A percentile compares a stretch with the other conserved stretches of the same genome.
Conservation (phyloP, 2,888 invertebrate species). For the Dasysyrphus tricinctus region DNA sequence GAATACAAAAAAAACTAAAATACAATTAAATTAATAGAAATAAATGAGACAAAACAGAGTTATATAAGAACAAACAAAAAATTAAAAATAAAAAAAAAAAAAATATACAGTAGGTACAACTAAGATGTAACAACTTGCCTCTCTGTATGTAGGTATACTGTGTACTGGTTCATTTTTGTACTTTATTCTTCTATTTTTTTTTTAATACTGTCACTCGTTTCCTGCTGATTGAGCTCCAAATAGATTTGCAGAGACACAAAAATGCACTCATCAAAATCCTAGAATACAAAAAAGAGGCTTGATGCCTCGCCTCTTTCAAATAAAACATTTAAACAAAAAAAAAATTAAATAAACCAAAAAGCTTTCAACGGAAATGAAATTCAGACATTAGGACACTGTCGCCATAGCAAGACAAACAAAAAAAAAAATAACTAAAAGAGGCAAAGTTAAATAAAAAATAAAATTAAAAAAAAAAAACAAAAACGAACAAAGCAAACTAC, state of each 20-base stretch:
- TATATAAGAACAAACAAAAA: slow-evolving; percentile 24
- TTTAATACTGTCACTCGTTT: slow-evolving; percentile 40
- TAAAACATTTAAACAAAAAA: slow-evolving; percentile 14
- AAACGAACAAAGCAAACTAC: slow-evolving; percentile 32
- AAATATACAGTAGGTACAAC: slow-evolving; percentile 14
- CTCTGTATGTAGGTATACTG: background rate
- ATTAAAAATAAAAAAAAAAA: slow-evolving; percentile 1
- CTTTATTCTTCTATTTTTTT: background rate
- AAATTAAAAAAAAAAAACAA: slow-evolving; percentile 6
- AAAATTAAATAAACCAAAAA: slow-evolving; percentile 56
- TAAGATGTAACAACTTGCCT: slow-evolving; percentile 56
- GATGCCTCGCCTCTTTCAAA: slow-evolving; percentile 51
- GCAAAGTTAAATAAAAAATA: slow-evolving; percentile 42
- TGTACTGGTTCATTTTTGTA: background rate
- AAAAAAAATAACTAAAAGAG: slow-evolving; percentile 55
- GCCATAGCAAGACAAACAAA: slow-evolving; percentile 42
- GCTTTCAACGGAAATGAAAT: slow-evolving; percentile 75
- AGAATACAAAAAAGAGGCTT: slow-evolving; percentile 54
- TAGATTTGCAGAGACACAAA: slow-evolving; percentile 71
- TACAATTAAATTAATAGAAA: slow-evolving; percentile 70
- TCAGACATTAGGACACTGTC: slow-evolving; percentile 75
- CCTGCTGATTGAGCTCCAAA: slow-evolving; percentile 74
- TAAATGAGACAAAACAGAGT: slow-evolving; percentile 46
- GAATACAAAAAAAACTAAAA: slow-evolving; percentile 34
- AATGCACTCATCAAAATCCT: slow-evolving; percentile 75